phyloP scores from a whole-genome alignment of 2,797 vertebrate genomes.

The Aeoliscus strigatus region DNA sequence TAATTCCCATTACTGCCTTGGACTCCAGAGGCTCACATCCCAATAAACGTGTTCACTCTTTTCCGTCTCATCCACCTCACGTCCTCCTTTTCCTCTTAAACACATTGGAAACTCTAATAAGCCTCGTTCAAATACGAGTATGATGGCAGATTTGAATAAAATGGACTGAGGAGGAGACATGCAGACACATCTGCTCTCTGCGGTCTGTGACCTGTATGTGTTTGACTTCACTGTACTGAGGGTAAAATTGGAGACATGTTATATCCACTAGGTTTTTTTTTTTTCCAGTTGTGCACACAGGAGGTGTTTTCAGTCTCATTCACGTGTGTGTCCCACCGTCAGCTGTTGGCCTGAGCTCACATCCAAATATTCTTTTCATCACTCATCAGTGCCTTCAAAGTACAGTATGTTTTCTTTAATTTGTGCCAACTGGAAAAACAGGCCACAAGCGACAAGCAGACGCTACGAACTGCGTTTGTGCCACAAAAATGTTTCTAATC shows the following conservation, averaged over 20 bases:
- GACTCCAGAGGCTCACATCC: slow-evolving; percentile 54
- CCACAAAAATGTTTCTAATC: slow-evolving; percentile 7
- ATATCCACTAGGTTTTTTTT: slow-evolving; percentile 4
- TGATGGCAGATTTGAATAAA: slow-evolving; percentile 46
- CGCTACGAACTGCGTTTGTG: slow-evolving; percentile 15
- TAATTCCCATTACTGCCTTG: slow-evolving; percentile 69
- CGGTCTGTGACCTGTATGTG: slow-evolving; percentile 43
- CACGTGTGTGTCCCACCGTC: slow-evolving; percentile 1
- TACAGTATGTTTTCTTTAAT: slow-evolving; percentile 18
- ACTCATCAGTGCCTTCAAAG: neutral
- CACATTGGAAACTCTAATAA: slow-evolving; percentile 40
- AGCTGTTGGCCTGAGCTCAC: neutral
- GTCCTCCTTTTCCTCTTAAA: slow-evolving; percentile 13
- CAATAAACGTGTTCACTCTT: slow-evolving; percentile 44
- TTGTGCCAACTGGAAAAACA: slow-evolving; percentile 29
- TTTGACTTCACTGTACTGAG: slow-evolving; percentile 19
- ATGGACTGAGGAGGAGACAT: slow-evolving; percentile 69
- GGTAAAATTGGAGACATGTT: slow-evolving; percentile 28
- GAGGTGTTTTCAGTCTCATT: neutral
- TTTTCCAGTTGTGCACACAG: slow-evolving; percentile 17
- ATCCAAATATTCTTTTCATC: slow-evolving; percentile 5
- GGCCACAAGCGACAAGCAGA: slow-evolving; percentile 8
- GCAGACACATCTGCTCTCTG: slow-evolving; percentile 39
- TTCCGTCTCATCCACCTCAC: slow-evolving; percentile 14
- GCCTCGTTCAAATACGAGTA: slow-evolving; percentile 50